Evolutionary conservation across 2,888 invertebrate genomes (phyloP), one percentile per base, ranked within the genome.

Genomic region (Eilema sororculum): DNA sequence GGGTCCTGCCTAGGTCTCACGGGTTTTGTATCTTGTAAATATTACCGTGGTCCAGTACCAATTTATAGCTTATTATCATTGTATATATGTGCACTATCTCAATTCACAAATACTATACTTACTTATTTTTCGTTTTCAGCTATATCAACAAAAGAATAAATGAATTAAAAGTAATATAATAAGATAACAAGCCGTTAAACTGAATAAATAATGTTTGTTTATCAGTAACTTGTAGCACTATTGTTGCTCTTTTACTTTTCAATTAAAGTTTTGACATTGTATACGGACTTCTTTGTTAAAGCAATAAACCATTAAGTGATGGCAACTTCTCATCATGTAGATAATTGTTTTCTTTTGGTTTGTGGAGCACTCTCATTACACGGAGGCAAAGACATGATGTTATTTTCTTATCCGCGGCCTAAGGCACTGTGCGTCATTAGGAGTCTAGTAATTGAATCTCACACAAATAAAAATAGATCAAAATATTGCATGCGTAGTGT

Each of bases 361-460:
- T 67, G 74, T 68, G 75, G 78, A 79, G 75, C 80, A 79, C 76
- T 77, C 84, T 88, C 85, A 91, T 91, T 88, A 89, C 79, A 77
- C 69, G 76, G 81, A 77, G 80, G 81, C 80, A 80, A 83, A 86
- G 80, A 86, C 85, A 83, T 86, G 85, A 86, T 86, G 84, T 87
- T 89, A 86, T 88, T 87, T 87, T 86, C 84, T 85, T 83, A 87
- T 83, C 80, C 73, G 71, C 80, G 81, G 89, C 89, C 88, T 79
- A 82, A 79, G 86, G 89, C 91, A 81, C 73, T 80, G 81, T 83
- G 83, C 84, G 83, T 84, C 85, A 88, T 90, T 91, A 89, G 85
- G 87, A 86, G 84, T 81, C 85, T 73, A 86, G 89, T 93, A 93
- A 93, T 93, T 93, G 92, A 94, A 93, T 91, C 89, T 89, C 87